Percentiles rank a stretch among this genome's conserved stretches.
Evolutionary conservation across 37 sponge, comb jelly and placozoan genomes (phyloP).

Genomic region (Amphimedon queenslandica): DNA sequence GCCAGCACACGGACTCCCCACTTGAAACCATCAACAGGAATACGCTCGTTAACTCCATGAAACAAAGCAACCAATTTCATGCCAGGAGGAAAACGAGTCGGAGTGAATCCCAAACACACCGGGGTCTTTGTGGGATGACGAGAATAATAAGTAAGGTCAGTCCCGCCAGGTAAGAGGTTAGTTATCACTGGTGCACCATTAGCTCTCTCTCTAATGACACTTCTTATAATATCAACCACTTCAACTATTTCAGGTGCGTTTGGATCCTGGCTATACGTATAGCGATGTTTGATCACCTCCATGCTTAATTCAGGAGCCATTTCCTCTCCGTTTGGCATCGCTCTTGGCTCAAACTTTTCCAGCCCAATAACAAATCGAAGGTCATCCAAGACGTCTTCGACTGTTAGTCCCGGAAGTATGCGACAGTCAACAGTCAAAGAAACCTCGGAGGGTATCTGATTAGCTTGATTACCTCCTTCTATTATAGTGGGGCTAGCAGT

Average conservation of each 20-base stretch:
- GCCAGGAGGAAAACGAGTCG: slow-evolving; percentile 43
- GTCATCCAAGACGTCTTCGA: slow-evolving; percentile 54
- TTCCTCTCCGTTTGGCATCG: slow-evolving; percentile 15
- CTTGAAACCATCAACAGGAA: slow-evolving; percentile 72
- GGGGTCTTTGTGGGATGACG: slow-evolving; percentile 55
- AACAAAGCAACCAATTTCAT: slow-evolving; percentile 52
- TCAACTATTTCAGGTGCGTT: slow-evolving; percentile 13
- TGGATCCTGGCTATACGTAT: slow-evolving; percentile 41
- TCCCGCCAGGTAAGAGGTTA: slow-evolving; percentile 50
- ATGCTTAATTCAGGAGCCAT: slow-evolving; percentile 36
- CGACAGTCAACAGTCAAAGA: slow-evolving; percentile 60
- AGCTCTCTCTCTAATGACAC: slow-evolving; percentile 19
- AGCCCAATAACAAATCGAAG: slow-evolving; percentile 53
- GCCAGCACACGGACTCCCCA: slow-evolving; percentile 70
- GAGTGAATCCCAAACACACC: slow-evolving; percentile 71
- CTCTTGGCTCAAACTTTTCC: not conserved
- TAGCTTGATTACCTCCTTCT: slow-evolving; percentile 47
- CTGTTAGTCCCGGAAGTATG: slow-evolving; percentile 65
- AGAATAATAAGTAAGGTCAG: slow-evolving; percentile 53
- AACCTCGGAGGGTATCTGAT: slow-evolving; percentile 74
- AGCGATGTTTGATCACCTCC: slow-evolving; percentile 23
- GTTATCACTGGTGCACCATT: slow-evolving; percentile 53
- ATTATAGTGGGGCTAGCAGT: slow-evolving; percentile 68
- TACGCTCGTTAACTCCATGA: slow-evolving; percentile 79
- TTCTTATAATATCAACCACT: slow-evolving; percentile 26